Evolutionary conservation across 2,888 invertebrate species (phyloP).

Genomic region (Aphrophora alni): DNA sequence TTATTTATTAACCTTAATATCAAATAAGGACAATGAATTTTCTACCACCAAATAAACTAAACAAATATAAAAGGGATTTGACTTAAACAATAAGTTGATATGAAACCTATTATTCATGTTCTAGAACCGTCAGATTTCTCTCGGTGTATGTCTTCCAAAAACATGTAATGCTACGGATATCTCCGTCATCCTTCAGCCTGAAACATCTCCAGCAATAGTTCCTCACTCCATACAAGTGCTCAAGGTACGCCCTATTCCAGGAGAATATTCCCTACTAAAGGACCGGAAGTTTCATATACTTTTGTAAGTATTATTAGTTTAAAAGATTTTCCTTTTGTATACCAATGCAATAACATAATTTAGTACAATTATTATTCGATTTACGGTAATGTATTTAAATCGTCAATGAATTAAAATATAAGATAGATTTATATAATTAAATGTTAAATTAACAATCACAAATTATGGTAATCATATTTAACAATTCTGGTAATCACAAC

Average conservation of each 20-base stretch:
- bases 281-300: slow-evolving; percentile 73
- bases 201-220: slow-evolving; percentile 38
- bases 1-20: too few species aligned
- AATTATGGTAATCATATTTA: too few species aligned
- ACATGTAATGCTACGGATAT: slow-evolving; percentile 71
- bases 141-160: slow-evolving; percentile 78
- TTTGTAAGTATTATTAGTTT: slow-evolving; percentile 61
- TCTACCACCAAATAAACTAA: too few species aligned
- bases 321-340: background rate
- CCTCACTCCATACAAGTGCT: slow-evolving; percentile 61
- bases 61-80: too few species aligned
- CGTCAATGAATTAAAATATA: background rate
- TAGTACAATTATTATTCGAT: background rate
- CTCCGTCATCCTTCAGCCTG: slow-evolving; percentile 60
- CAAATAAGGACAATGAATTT: too few species aligned
- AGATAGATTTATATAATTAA: background rate
- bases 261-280: slow-evolving; percentile 66
- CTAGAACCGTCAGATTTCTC: slow-evolving; percentile 73
- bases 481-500: too few species aligned
- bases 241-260: slow-evolving; percentile 72
- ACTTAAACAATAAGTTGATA: too few species aligned
- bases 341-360: background rate
- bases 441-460: too few species aligned
- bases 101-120: background rate
- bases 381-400: background rate